Base-by-base conservation (phyloP, 2,888 invertebrate genomes). In the Conchocele bisecta region DNA sequence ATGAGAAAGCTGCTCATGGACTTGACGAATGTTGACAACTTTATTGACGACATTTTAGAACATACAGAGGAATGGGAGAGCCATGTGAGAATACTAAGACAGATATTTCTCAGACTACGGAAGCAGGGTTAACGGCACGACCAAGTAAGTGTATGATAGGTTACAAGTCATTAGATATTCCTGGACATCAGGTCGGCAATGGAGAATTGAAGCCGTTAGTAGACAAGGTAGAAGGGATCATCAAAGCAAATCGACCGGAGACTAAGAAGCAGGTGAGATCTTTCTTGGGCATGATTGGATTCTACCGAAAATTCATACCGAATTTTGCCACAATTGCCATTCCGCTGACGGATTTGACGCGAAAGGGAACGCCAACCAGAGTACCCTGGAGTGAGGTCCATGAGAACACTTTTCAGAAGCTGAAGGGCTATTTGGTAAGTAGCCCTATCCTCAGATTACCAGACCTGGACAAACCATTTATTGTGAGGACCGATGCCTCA, bases 401-500 rank as follows among this genome's bases (percentile, higher is more conserved):
- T 11, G 17, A 48, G n/a, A 48, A 1, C 15, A n/a, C 28, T 1
- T 48, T 2, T 48, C 13, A 24, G 15, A 48, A 9, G 13, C 24
- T 48, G 7, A 48, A 24, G n/a, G n/a, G 26, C 6, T 48, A 20
- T n/a, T 17, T 48, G 48, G 22, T 26, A 48, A 48, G n/a, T 20
- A 20, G 26, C 7, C 48, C 48, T 24, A 48, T 48, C 11, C 24
- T 48, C 6, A 5, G 24, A 9, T 17, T 44, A 44, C 71, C 68
- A 35, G 72, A 77, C 51, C 50, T 68, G 17, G 13, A 48, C 13
- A 42, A 46, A n/a, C 9, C 13, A 11, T 77, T 80, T 50, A 63
- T 69, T n/a, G 5, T 77, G 28, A 41, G 59, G 37, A 75, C 64
- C 7, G 81, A 81, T 75, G 79, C 79, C 13, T 71, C 70, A 4